Base-by-base conservation (phyloP, 2,113 vertebrate genomes). In the Sarotherodon lohbergeri region DNA sequence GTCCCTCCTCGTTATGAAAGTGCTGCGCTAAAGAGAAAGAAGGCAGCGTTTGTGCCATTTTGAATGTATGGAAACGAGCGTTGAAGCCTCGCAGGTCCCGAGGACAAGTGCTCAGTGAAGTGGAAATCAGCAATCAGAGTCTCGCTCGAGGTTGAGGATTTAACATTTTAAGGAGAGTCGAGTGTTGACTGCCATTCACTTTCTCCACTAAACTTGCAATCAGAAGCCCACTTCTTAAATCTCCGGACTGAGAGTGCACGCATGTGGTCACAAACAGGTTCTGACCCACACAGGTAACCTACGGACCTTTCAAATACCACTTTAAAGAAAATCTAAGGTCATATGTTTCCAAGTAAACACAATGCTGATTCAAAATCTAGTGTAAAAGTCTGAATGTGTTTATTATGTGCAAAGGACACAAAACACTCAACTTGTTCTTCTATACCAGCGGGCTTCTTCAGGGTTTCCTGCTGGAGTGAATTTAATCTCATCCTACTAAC, bases 41-140 rank as follows among this genome's bases (percentile, higher is more conserved):
- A 46, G 2, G 27, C 19, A 10, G 1, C 8, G 34, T 43, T 14
- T n/a, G 11, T 8, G 7, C 5, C 16, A 36, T 43, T 73, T 39
- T 39, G 12, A 14, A 54, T 48, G 9, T 79, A 24, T 32, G 19
- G 50, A 86, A 32, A 36, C 39, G 5, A 6, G 55, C 9, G 11
- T 29, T 48, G 7, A 16, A 80, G 41, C n/a, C 9, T 9, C n/a
- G 32, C 32, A 41, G 80, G 50, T 56, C 41, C 73, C 1, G 52
- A 32, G 39, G 48, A 71, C 19, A 36, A 63, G 76, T 66, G n/a
- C 17, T 17, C 10, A 68, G 76, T 85, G 29, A 85, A 90, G 82
- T 88, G 83, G 73, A 84, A 87, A 91, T 88, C 86, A 91, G 83
- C 88, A 84, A 88, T 89, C 84, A 82, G 88, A 9, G 68, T 24